phyloP scores from a whole-genome alignment of 30 jellyfish, hydroid and myxozoan species.

The Turritopsis rubra region DNA sequence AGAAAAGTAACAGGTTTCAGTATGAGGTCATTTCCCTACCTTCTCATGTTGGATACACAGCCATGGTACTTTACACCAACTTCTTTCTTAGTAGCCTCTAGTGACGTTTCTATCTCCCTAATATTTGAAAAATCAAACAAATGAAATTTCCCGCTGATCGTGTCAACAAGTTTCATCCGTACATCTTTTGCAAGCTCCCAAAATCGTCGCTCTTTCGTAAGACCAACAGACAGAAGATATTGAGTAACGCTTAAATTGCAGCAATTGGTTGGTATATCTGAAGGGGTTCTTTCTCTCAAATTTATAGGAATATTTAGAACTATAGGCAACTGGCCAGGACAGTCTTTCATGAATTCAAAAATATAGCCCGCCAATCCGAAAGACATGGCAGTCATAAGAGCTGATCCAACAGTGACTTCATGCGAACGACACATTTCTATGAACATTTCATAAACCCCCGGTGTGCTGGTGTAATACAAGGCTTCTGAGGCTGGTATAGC shows the following conservation, averaged over 20 bases:
- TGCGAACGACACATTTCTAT: not conserved
- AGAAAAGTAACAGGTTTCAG: too few species aligned
- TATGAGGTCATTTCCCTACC: not conserved
- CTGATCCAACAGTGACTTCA: conserved; percentile 5
- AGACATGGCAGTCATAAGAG: conserved; percentile 5
- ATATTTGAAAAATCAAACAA: not conserved
- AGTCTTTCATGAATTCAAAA: not conserved
- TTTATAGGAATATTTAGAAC: not conserved
- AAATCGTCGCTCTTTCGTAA: not conserved
- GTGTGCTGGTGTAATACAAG: conserved; percentile 5
- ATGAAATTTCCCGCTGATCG: not conserved
- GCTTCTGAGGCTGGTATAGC: not conserved
- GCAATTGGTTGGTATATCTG: not conserved
- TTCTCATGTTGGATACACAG: not conserved
- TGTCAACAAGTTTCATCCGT: not conserved
- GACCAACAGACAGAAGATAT: not conserved
- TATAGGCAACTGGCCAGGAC: not conserved
- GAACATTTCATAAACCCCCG: not conserved
- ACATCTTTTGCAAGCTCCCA: not conserved
- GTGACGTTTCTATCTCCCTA: not conserved
- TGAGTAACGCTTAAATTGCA: not conserved
- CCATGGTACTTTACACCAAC: not conserved
- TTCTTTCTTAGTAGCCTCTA: not conserved
- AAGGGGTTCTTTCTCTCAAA: not conserved
- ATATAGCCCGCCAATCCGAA: not conserved